Base-by-base conservation (phyloP, 2,888 invertebrate genomes). In the Eremobia ochroleuca region DNA sequence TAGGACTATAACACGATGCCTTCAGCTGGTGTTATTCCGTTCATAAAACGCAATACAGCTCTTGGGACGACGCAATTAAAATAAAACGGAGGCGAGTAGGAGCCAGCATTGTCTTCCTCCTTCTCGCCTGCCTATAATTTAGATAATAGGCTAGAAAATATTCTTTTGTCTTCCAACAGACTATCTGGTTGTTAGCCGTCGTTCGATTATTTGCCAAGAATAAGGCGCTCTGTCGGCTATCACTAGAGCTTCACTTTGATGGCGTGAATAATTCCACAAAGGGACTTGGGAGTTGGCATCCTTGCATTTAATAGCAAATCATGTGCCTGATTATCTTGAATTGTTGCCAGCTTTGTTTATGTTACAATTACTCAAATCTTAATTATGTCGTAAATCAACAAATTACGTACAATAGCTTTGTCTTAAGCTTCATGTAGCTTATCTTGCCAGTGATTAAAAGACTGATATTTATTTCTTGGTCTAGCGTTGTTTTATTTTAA, bases 81-180 rank as follows among this genome's bases (percentile, higher is more conserved):
- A 96, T 94, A 95, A 95, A 94, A 93, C 89, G 89, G 89, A 90
- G 91, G 87, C 87, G 87, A 89, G 76, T 65, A 81, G 86, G 80
- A 85, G 90, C 87, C 90, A 87, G 92, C 89, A 94, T 96, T 96
- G 96, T 96, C 93, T 93, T 90, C 87, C 83, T 91, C 95, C 93
- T 93, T 91, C 91, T 91, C 79, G 76, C 87, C 90, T 92, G 94
- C 92, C 95, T 93, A 96, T 95, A 95, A 96, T 96, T 96, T 96
- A 96, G 95, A 96, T 96, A 96, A 96, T 96, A 96, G 95, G 92
- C 95, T 94, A 96, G 96, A 96, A 95, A 96, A 96, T 95, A 95
- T 95, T 94, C 95, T 95, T 95, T 96, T 96, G 96, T 96, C 93
- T 94, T 85, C 86, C 86, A 90, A 85, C 92, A 91, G 94, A 91